Evolutionary conservation across 1,140 invertebrate genomes (phyloP), one percentile per base, ranked within the genome.

Genomic region (Solenopsis invicta): DNA sequence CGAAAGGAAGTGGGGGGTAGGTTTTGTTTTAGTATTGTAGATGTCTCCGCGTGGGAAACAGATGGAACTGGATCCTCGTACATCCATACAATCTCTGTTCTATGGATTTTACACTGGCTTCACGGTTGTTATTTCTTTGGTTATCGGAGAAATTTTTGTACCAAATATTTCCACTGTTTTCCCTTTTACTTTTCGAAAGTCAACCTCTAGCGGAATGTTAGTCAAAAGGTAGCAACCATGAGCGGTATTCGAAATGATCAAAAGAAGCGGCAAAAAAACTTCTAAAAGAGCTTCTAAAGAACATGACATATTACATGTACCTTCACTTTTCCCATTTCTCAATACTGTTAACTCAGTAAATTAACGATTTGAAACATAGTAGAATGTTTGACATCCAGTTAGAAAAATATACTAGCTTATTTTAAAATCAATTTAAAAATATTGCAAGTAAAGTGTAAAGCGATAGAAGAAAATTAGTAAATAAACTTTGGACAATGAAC

Each of bases 11-110:
- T 59, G 50, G 72, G 80, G 89, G 29, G 56, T 62, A 87, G 91
- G 91, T 94, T 94, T 94, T 93, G 91, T 94, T 94, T 94, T 93
- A 93, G 90, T 89, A 89, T 94, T 94, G 93, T 93, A 92, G 89
- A 93, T 91, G 91, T 89, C 91, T 91, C 69, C 87, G 90, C 93
- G 93, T 95, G 94, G 93, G 94, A 95, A 69, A 95, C 91, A 89
- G 89, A 88, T 88, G 87, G 66, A 61, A 84, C 50, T 45, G 56
- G 66, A 85, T 45, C 78, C 86, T 84, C 24, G 54, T 80, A 62
- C 80, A 24, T 24, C 71, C 84, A 64, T 80, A 69, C 92, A 90
- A 86, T 85, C 37, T 75, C 77, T 90, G 64, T 74, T 34, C 62
- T 48, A 71, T 66, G 76, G 85, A 82, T 87, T 87, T 85, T 45